Conservation (phyloP, 2,113 vertebrate genomes). For the Heloderma charlesbogerti region DNA sequence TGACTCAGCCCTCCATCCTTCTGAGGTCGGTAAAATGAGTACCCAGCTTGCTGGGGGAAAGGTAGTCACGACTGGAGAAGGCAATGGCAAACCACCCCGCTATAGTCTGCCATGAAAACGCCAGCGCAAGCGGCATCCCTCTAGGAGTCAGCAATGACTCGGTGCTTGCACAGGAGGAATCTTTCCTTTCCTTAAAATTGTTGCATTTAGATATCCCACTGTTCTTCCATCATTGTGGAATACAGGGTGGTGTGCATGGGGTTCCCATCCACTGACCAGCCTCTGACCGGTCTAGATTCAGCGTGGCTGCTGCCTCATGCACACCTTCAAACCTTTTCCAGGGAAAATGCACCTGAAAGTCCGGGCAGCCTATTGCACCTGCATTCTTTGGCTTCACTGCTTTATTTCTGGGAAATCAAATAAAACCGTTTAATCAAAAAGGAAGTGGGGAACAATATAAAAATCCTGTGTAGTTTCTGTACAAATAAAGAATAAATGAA, state of each 20-base stretch:
- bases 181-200: background rate
- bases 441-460: conserved; percentile 74
- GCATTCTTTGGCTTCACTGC: conserved; percentile 49
- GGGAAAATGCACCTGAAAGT: conserved; percentile 57
- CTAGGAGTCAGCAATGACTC: too few species aligned
- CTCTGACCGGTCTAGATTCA: conserved; percentile 22
- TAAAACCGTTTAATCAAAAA: conserved; percentile 79
- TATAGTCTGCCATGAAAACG: too few species aligned
- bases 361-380: conserved; percentile 40
- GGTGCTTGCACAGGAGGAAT: too few species aligned
- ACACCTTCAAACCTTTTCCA: conserved; percentile 46
- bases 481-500: conserved; percentile 77
- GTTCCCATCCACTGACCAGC: background rate
- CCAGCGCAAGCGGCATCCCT: too few species aligned
- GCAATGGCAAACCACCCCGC: too few species aligned
- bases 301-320: background rate
- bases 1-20: too few species aligned
- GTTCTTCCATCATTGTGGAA: background rate
- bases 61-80: too few species aligned
- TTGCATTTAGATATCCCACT: background rate
- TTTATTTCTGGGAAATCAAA: conserved; percentile 80
- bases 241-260: background rate
- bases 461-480: conserved; percentile 72
- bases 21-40: too few species aligned
- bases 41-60: too few species aligned